Base-by-base conservation (phyloP, 23 tunicate genomes). In the Trididemnum clinides region DNA sequence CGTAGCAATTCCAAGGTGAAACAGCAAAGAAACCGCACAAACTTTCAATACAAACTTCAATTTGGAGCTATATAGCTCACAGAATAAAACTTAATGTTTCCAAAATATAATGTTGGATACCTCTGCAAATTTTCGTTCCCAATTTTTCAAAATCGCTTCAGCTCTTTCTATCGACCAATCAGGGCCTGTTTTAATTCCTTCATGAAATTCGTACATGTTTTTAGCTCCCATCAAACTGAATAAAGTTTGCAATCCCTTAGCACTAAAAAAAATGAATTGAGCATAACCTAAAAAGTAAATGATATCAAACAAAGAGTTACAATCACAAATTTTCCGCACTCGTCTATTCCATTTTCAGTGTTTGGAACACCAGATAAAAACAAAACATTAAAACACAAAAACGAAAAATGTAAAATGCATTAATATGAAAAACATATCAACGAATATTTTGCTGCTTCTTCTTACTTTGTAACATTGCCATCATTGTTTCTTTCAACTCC, bases 161-260 rank as follows among this genome's bases (percentile, higher is more conserved):
- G 98, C 98, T 37, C 66, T 64, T 6, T 85, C 85, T 21, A 80
- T 12, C 34, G 80, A 76, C 98, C 98, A 94, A 23, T 78, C 84
- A 30, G 85, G 50, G 1, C 82, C 80, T 1, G 85, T 87, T 54
- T 88, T 91, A 7, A 73, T 73, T 2, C 87, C 39, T 33, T 94
- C 75, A 85, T 94, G 91, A 33, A 66, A 94, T 34, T 94, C 64
- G 88, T 79, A 94, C 94, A 94, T 87, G 83, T 88, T 94, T 39
- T 57, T 50, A 31, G 80, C 70, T 19, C 85, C 83, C 98, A 94
- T 94, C 50, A 94, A 66, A 7, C 81, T 89, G 63, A 94, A 80
- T 31, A 94, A 57, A 3, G 98, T 94, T 51, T 94, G 94, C 21
- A 94, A 73, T 38, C 91, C 98, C 50, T 66, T 90, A 63, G 88